Conservation (phyloP, 2,888 invertebrate genomes). For the Panorpa germanica region DNA sequence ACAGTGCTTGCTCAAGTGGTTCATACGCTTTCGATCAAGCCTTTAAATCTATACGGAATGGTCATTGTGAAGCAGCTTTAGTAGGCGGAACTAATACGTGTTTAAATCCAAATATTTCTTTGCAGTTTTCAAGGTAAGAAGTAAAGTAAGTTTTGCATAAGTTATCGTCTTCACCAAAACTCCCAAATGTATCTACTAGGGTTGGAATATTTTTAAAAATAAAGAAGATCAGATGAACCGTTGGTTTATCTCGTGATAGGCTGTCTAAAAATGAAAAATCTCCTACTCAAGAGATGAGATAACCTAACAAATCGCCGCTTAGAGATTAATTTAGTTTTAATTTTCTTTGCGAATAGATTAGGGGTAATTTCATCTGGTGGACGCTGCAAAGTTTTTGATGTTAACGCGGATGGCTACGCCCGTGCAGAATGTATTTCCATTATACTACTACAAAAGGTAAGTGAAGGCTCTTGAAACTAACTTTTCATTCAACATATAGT, state of each 20-base stretch:
- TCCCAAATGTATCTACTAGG: too few species aligned
- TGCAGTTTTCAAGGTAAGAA: constrained; percentile 86
- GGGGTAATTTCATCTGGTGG: constrained; percentile 21
- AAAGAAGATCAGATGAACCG: too few species aligned
- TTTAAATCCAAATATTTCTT: constrained; percentile 33
- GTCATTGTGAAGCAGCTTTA: constrained; percentile 62
- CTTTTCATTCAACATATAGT: too few species aligned
- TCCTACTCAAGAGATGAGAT: too few species aligned
- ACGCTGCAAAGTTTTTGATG: constrained; percentile 87
- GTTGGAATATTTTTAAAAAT: too few species aligned
- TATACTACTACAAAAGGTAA: constrained; percentile 50
- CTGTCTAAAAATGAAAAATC: too few species aligned
- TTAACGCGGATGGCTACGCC: constrained; percentile 78
- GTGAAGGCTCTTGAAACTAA: constrained; percentile 43
- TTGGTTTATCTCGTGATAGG: too few species aligned
- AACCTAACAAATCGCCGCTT: too few species aligned
- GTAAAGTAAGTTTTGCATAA: too few species aligned
- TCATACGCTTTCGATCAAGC: constrained; percentile 63
- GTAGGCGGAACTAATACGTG: constrained; percentile 45
- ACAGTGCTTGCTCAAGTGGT: constrained; percentile 78
- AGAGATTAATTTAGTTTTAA: too few species aligned
- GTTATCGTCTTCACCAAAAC: too few species aligned
- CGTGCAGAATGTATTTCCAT: constrained; percentile 76
- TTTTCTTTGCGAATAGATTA: too few species aligned
- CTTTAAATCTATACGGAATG: constrained; percentile 45